Evolutionary conservation across 2,113 vertebrate species (phyloP), one percentile per base, ranked within the genome.

Genomic region (Corythoichthys haematopterus): DNA sequence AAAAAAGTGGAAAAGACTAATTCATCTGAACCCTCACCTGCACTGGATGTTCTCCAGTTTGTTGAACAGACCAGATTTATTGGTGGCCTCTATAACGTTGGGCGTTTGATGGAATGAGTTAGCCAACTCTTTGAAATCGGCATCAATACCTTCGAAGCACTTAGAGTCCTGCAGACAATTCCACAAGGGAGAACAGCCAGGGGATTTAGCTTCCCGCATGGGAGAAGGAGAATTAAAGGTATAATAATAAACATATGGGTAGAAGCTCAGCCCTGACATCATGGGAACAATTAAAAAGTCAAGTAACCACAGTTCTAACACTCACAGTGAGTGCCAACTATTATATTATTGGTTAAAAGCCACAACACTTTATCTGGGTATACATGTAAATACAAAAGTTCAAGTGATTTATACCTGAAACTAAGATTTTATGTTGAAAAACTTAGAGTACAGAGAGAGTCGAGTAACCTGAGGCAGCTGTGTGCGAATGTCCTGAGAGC

Each of bases 41-140:
- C 78, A 88, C 88, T 98, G 95, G 82, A 98, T 92, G 78, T 94
- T 92, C 83, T 98, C 97, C 82, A 99, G 89, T n/a, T 91, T 90
- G 28, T 89, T 88, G 66, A 93, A 93, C 65, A 99, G 93, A 15
- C 92, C 93, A 4, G 90, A 64, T 81, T 93, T 95, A 74, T 93
- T 97, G 71, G 95, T 98, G 74, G 94, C 93, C 84, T 96, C 92
- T 63, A 98, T 72, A 0, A 98, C 94, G 3, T 96, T 98, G 15
- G 95, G 95, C 0, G 93, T 98, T 90, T 92, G 91, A 67, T 90
- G 88, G 68, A 85, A 79, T 48, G 91, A 86, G 13, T 77, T 80
- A 1, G 92, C 92, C 83, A 98, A 79, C 43, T 93, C 93, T 89
- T 94, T 97, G 86, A 99, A 99, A 87, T 95, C 93, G 16, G 20